Conservation (phyloP, 2,797 vertebrate genomes). For the Prionace glauca region DNA sequence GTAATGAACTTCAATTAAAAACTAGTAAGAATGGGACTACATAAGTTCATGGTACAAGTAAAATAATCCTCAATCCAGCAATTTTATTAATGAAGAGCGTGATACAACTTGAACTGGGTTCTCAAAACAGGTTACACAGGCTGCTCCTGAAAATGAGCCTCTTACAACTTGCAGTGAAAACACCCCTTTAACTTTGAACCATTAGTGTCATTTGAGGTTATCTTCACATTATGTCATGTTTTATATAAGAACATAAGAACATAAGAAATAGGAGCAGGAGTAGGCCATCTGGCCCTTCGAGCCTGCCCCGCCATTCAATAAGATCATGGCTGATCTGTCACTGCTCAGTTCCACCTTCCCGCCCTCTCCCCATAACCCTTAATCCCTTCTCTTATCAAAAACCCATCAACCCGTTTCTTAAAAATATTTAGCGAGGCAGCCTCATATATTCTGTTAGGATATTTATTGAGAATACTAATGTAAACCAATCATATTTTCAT, state of each 20-base stretch:
- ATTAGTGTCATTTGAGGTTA: background rate
- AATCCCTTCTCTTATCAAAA: too few relatives aligned
- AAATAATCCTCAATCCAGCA: background rate
- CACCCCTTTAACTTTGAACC: background rate
- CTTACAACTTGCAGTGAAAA: background rate
- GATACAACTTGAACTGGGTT: background rate
- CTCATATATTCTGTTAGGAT: background rate
- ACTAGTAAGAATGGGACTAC: background rate
- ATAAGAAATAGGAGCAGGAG: too few relatives aligned
- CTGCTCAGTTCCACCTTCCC: too few relatives aligned
- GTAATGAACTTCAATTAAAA: background rate
- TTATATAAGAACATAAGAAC: too few relatives aligned
- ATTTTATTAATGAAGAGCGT: background rate
- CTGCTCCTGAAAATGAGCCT: background rate
- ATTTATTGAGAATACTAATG: background rate
- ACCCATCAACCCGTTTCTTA: too few relatives aligned
- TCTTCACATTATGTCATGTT: background rate
- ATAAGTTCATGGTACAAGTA: background rate
- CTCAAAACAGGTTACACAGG: background rate
- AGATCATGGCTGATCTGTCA: too few relatives aligned
- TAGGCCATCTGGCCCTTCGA: too few relatives aligned
- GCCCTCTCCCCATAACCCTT: too few relatives aligned
- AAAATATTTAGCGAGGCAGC: too few relatives aligned
- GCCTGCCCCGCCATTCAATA: too few relatives aligned
- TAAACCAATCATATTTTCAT: background rate